phyloP scores from a whole-genome alignment of 2,888 invertebrate genomes.

The Stratiomys singularior region DNA sequence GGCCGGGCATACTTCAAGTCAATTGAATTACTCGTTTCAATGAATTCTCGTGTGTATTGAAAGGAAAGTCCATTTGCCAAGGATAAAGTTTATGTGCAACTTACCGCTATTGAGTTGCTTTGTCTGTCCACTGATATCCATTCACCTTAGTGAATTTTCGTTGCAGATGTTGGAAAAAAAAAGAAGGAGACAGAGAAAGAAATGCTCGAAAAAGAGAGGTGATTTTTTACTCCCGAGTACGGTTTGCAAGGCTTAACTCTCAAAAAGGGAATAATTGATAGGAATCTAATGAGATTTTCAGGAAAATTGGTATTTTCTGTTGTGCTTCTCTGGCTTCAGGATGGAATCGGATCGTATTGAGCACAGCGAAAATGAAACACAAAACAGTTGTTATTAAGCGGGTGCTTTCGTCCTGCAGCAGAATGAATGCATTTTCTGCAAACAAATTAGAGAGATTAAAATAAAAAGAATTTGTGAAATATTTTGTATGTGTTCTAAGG shows the following conservation, averaged over 20 bases:
- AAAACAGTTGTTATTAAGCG: too few species aligned
- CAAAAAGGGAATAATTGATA: slow-evolving; percentile 3
- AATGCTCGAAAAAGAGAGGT: not conserved
- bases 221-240: not conserved
- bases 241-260: not conserved
- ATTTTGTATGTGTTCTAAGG: too few species aligned
- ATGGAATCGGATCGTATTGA: too few species aligned
- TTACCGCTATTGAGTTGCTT: not conserved
- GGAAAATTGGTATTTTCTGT: not conserved
- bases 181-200: not conserved
- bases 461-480: too few species aligned
- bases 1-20: not conserved
- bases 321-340: too few species aligned
- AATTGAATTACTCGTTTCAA: slow-evolving; percentile 27
- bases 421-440: too few species aligned
- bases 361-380: too few species aligned
- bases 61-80: not conserved
- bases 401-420: too few species aligned
- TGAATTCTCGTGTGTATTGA: not conserved
- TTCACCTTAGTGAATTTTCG: not conserved
- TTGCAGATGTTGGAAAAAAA: too few species aligned
- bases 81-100: not conserved
- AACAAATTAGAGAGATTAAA: too few species aligned
- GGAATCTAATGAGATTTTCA: not conserved
- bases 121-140: not conserved